Base-by-base conservation (phyloP, 2,797 vertebrate genomes). In the Gobio occitaniae region DNA sequence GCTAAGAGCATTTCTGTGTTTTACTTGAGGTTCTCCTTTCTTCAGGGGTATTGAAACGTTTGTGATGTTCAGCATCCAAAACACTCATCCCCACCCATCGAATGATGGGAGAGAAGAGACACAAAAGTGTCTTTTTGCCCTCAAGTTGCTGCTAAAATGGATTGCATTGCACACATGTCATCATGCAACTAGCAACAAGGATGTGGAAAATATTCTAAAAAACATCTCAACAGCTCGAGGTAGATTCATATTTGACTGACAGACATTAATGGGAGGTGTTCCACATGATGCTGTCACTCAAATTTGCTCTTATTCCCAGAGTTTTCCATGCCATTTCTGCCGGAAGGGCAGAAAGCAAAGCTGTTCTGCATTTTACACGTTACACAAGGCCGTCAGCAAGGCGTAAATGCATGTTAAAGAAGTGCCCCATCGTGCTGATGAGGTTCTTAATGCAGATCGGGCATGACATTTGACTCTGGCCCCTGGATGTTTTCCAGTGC, bases 401-500 rank as follows among this genome's bases (percentile, higher is more conserved):
- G 80, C 47, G 52, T 90, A 93, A 91, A 93, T 87, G 88, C 90
- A 93, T 90, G 91, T 89, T 91, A 90, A 93, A 89, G 84, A 90
- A 88, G 89, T 92, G 92, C 91, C 91, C 91, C 89, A 91, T 93
- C 88, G 91, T 89, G 90, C 88, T 92, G 92, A 94, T 93, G 84
- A 87, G 81, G n/a, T 66, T 65, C 65, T 80, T 86, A 86, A 86
- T 86, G 86, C 69, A 81, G 61, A 82, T 78, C 3, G 80, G 81
- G 13, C 80, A 44, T 2, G 79, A 80, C 88, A 85, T 71, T 87
- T 13, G 82, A 92, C 91, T 90, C 89, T 80, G 82, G 89, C 89
- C 88, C 80, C 87, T 88, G 88, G 90, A 90, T 79, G 82, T 88
- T 92, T 92, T 91, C 84, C 89, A 89, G 86, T 88, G 89, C 90